Percentiles rank a stretch among this genome's conserved stretches.
These are phyloP conservation scores for Coecobrya sp. DNA, from an alignment of 2,888 invertebrate species.

Conservation along the genomic window DNA sequence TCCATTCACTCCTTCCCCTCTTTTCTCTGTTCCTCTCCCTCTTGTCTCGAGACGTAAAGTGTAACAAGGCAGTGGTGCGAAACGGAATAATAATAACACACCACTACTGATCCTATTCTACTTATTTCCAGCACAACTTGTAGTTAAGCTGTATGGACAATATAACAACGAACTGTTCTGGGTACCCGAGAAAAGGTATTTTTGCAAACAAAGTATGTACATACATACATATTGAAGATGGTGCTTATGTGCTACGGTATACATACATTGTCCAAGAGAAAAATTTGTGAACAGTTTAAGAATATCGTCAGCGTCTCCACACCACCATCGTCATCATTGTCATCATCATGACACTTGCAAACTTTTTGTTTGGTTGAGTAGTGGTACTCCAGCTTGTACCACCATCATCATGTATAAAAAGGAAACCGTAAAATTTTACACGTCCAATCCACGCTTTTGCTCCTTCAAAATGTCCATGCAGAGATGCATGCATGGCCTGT, in stretches of 20 bases:
- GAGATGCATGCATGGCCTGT: conserved; percentile 23
- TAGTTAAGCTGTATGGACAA: not conserved
- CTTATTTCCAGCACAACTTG: conserved; percentile 1
- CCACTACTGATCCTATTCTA: conserved; percentile 9
- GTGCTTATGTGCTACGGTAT: not conserved
- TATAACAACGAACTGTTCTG: not conserved
- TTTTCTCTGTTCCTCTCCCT: not conserved
- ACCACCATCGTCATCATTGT: not conserved
- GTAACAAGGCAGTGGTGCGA: conserved; percentile 65
- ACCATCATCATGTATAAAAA: conserved; percentile 41
- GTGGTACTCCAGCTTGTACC: not conserved
- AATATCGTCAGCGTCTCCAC: conserved; percentile 31
- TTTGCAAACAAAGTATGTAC: not conserved
- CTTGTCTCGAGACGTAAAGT: conserved; percentile 39
- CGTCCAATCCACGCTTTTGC: conserved; percentile 54
- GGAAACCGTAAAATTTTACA: conserved; percentile 69
- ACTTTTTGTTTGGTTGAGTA: conserved; percentile 54
- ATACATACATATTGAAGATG: not conserved
- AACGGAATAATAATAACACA: conserved; percentile 72
- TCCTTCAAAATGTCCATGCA: conserved; percentile 12
- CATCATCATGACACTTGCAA: conserved; percentile 66
- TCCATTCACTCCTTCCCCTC: conserved; percentile 2
- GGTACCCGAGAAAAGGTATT: not conserved
- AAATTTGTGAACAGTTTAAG: conserved; percentile 57
- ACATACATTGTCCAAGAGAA: not conserved